Base-by-base conservation (phyloP, 1,140 invertebrate genomes). In the Agraylea sexmaculata region DNA sequence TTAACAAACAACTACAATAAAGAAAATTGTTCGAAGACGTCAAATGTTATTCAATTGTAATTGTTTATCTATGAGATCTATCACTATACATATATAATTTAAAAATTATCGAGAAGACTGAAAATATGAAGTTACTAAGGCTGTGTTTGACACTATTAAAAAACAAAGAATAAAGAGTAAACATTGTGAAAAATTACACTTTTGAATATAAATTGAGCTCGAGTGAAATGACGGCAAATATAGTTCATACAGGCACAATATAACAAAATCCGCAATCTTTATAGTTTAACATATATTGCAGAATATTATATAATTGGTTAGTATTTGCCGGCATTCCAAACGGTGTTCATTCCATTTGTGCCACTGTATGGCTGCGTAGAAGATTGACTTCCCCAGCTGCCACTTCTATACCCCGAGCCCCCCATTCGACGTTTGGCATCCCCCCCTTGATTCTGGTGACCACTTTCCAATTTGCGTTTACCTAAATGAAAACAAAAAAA, bases 401-500 rank as follows among this genome's bases (percentile, higher is more conserved):
- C 64, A 60, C 69, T 63, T 65, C 84, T 80, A 78, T 80, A 67
- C 58, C 60, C 65, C 56, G 54, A 54, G 55, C 58, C 58, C 71
- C 81, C 80, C 75, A 78, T 83, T 71, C 87, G 83, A 76, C 87
- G 82, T 76, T 92, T 92, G 70, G 80, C 80, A 76, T 88, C 84
- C 80, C 85, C 85, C 80, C 85, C 86, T 77, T 85, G 83, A 79
- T 85, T 88, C 82, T 89, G 85, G 78, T 90, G 83, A 78, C 84
- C 85, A 75, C 84, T 85, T 74, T 90, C 87, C 73, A 87, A 87
- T 76, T 91, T 92, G 74, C 87, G 84, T 80, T 92, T 93, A 87
- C 87, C 87, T 83, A 73, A 40, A 38, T 23, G n/a, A 20, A 23
- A 5, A 15, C 3, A 37, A 7, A 37, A 23, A 8, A 3, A 25